phyloP scores from a whole-genome alignment of 1,140 invertebrate genomes.

The Nomia melanderi region DNA sequence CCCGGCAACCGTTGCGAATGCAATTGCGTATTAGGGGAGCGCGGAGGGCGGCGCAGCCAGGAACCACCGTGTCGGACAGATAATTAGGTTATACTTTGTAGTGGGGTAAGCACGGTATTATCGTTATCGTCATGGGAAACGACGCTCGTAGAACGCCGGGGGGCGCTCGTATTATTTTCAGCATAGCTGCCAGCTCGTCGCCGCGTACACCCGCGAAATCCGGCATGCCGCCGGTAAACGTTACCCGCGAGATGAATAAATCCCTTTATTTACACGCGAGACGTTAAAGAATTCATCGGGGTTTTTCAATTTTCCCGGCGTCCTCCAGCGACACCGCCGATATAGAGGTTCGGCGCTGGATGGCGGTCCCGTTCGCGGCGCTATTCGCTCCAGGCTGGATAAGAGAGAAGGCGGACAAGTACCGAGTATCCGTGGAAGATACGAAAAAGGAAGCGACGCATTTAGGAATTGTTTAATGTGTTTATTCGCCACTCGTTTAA shows the following conservation, averaged over 20 bases:
- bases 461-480: no score
- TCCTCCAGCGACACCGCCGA: no score
- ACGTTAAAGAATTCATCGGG: constrained; percentile 13
- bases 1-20: constrained; percentile 41
- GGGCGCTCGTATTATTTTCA: constrained; percentile 58
- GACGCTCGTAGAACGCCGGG: constrained; percentile 45
- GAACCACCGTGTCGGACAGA: constrained; percentile 44
- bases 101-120: constrained; percentile 44
- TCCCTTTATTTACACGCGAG: constrained; percentile 5
- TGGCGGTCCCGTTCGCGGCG: no score
- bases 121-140: constrained; percentile 63
- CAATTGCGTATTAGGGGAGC: constrained; percentile 56
- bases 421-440: no score
- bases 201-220: constrained; percentile 16
- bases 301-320: constrained; percentile 1
- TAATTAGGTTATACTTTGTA: constrained; percentile 66
- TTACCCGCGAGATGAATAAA: constrained; percentile 12
- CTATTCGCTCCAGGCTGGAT: no score
- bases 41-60: constrained; percentile 18
- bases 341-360: no score
- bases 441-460: no score
- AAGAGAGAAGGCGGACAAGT: no score
- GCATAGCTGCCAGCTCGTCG: constrained; percentile 4
- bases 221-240: background rate
- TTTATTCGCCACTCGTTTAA: no score